Percentiles rank a stretch among this genome's conserved stretches.
Conservation (phyloP, 2,113 vertebrate species). For the Polypterus bichir region DNA sequence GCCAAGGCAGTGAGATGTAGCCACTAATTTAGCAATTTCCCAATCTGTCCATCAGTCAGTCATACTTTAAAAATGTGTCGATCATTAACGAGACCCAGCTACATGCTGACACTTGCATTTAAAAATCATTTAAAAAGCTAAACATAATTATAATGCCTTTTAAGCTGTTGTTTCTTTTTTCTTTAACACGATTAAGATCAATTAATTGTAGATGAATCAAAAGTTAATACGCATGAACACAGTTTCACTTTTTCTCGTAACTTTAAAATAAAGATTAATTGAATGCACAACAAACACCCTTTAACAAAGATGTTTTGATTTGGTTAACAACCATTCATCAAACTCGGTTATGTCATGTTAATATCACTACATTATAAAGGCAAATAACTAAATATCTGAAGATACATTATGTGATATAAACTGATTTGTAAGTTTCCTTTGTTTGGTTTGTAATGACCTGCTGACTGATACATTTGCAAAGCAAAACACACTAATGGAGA, state of each 20-base stretch:
- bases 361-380: too few relatives aligned
- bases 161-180: not conserved
- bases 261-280: too few relatives aligned
- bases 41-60: slow-evolving; percentile 60
- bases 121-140: slow-evolving; percentile 39
- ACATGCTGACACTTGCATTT: slow-evolving; percentile 55
- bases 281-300: too few relatives aligned
- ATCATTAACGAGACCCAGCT: slow-evolving; percentile 53
- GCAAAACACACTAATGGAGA: too few relatives aligned
- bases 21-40: slow-evolving; percentile 61
- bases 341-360: too few relatives aligned
- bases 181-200: slow-evolving; percentile 6
- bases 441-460: too few relatives aligned
- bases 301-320: too few relatives aligned
- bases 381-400: too few relatives aligned
- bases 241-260: not conserved
- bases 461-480: too few relatives aligned
- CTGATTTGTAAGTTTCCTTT: too few relatives aligned
- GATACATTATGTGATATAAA: too few relatives aligned
- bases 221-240: not conserved
- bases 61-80: slow-evolving; percentile 67
- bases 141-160: slow-evolving; percentile 19
- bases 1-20: slow-evolving; percentile 54
- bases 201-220: slow-evolving; percentile 3
- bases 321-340: too few relatives aligned